phyloP scores from a whole-genome alignment of 2,113 vertebrate species.

The Xerus inauris region DNA sequence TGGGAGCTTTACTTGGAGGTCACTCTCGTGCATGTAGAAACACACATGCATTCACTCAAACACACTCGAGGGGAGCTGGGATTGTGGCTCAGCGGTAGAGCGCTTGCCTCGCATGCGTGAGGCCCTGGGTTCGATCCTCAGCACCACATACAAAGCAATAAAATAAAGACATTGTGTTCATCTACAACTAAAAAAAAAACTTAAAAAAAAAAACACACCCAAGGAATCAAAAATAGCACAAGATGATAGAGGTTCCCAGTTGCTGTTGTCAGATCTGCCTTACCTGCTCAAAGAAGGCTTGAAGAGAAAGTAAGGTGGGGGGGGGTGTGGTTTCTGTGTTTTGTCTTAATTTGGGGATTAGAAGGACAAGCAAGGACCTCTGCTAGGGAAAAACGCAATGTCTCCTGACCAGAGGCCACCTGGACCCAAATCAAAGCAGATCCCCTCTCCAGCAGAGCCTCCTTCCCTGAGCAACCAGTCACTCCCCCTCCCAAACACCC shows the following conservation, averaged over 20 bases:
- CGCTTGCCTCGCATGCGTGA: too few species aligned
- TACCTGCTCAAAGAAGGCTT: not conserved
- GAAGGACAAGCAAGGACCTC: not conserved
- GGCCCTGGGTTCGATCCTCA: too few species aligned
- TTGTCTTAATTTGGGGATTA: not conserved
- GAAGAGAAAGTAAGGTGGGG: not conserved
- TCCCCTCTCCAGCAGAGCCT: not conserved
- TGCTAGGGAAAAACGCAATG: not conserved
- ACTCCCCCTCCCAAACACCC: not conserved
- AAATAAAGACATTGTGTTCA: too few species aligned
- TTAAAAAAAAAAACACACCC: not conserved
- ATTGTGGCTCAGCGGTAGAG: too few species aligned
- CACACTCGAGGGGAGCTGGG: not conserved
- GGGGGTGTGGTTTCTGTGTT: not conserved
- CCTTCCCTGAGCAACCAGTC: not conserved
- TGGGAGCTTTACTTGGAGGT: not conserved
- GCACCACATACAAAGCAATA: too few species aligned
- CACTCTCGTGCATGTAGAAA: not conserved
- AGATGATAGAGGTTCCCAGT: not conserved
- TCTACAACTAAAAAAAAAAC: too few species aligned
- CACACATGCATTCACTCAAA: not conserved
- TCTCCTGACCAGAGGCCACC: not conserved
- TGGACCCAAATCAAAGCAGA: not conserved
- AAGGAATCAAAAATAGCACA: slow-evolving; percentile 18
- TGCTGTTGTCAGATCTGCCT: not conserved